phyloP scores from a whole-genome alignment of 2,888 invertebrate species.

The Pheosia gnoma region DNA sequence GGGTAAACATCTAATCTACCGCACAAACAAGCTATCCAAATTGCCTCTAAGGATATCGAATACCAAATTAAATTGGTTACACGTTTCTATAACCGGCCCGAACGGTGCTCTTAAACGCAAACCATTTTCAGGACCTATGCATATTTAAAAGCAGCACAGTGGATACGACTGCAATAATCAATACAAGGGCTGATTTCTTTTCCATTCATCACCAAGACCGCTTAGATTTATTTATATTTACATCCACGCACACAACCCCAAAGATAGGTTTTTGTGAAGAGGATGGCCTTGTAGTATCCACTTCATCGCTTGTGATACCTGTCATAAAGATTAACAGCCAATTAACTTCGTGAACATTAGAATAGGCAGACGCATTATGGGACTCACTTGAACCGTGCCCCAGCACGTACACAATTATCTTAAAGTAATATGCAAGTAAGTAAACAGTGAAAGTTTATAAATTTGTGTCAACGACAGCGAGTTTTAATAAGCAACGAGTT shows the following conservation, averaged over 20 bases:
- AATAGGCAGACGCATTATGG: not conserved
- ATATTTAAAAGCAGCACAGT: conserved; percentile 17
- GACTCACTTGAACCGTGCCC: conserved; percentile 12
- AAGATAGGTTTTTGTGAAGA: not conserved
- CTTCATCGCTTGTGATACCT: not conserved
- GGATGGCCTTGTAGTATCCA: not conserved
- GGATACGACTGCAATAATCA: conserved; percentile 18
- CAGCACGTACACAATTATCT: conserved; percentile 28
- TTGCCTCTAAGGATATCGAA: conserved; percentile 74
- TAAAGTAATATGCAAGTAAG: conserved; percentile 38
- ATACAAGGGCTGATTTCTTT: conserved; percentile 14
- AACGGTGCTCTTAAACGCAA: conserved; percentile 46
- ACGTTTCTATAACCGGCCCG: conserved; percentile 52
- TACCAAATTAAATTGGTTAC: conserved; percentile 75
- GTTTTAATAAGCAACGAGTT: conserved; percentile 75
- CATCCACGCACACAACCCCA: not conserved
- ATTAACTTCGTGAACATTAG: not conserved
- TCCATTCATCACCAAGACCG: not conserved
- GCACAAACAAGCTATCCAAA: conserved; percentile 73
- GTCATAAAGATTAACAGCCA: not conserved
- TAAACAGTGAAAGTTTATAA: conserved; percentile 60
- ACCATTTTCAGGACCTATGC: conserved; percentile 31
- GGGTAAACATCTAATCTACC: conserved; percentile 75
- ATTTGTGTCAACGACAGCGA: conserved; percentile 69
- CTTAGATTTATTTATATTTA: not conserved